Evolutionary conservation across 2,113 vertebrate genomes (phyloP).

Genomic region (Rissa tridactyla): DNA sequence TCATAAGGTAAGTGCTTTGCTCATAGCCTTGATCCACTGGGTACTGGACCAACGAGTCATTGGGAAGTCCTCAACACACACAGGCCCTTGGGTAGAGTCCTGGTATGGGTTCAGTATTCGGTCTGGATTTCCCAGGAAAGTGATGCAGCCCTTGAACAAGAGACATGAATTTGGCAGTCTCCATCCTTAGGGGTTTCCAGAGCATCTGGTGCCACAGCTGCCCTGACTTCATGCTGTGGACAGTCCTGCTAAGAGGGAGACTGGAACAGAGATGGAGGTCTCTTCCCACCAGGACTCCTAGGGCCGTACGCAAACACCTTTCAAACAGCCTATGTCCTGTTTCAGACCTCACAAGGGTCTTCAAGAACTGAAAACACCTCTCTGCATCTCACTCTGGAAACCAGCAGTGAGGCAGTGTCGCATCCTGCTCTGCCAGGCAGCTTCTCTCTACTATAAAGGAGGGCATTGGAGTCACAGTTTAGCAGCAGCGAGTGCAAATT

Average conservation of each 20-base stretch:
- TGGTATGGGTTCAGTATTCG: neutral
- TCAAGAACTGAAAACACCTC: neutral
- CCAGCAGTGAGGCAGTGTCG: neutral
- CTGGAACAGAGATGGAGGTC: neutral
- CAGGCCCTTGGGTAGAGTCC: neutral
- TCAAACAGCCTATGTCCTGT: neutral
- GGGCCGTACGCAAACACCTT: neutral
- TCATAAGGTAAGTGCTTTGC: neutral
- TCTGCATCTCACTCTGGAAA: neutral
- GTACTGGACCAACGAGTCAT: neutral
- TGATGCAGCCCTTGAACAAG: neutral
- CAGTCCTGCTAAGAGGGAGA: neutral
- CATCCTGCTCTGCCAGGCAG: neutral
- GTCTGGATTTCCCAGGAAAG: neutral
- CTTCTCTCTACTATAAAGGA: neutral
- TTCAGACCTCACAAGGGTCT: neutral
- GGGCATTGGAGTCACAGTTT: neutral
- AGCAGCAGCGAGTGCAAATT: neutral
- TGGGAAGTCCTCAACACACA: neutral
- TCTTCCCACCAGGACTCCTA: neutral
- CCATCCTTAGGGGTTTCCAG: neutral
- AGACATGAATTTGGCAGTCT: neutral
- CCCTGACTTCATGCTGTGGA: accelerated
- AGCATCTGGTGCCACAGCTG: neutral
- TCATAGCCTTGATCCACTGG: neutral